Evolutionary conservation across 2,797 vertebrate species (phyloP), one percentile per base, ranked within the genome.

Genomic region (Antrozous pallidus): DNA sequence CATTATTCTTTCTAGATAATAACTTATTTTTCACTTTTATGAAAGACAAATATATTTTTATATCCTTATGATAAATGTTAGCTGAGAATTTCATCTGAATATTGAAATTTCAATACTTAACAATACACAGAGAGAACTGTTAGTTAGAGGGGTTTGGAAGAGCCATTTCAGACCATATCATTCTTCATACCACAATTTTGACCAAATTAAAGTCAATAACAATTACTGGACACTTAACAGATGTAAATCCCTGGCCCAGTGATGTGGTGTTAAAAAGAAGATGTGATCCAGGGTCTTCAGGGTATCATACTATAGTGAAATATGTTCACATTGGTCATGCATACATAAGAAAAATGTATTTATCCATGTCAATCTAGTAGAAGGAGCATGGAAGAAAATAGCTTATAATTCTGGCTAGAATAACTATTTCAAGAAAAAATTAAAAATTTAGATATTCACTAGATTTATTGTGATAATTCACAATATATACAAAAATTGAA

Each of bases 1-100:
- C 17, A 77, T 33, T 78, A 89, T 94, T 75, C 17, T 94, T 93
- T 91, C 22, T 90, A 80, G 63, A 58, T 82, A 78, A 49, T 88
- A 69, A 33, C 31, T 51, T 73, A 63, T 73, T 85, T 69, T 81
- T 8, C 45, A 93, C 54, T 88, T 93, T 83, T 16, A 40, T 54
- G 18, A 74, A 71, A 80, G 22, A 80, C 42, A 89, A 89, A 38
- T 77, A 20, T 47, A 12, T 90, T 88, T 84, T 54, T 67, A 42
- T 82, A 40, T 65, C n/a, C 61, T 1, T 38, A 33, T 70, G 49
- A 40, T 61, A 80, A 70, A 80, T 73, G 13, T 90, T 54, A 77
- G 8, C n/a, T 91, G 26, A 81, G 6, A 70, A 86, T 83, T 88
- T 90, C 4, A 47, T 47, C 22, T 87, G 81, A 79, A 93, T 82